Percentiles rank a stretch among this genome's conserved stretches.
Conservation (phyloP, 1,140 invertebrate species). For the Belonocnema kinseyi region DNA sequence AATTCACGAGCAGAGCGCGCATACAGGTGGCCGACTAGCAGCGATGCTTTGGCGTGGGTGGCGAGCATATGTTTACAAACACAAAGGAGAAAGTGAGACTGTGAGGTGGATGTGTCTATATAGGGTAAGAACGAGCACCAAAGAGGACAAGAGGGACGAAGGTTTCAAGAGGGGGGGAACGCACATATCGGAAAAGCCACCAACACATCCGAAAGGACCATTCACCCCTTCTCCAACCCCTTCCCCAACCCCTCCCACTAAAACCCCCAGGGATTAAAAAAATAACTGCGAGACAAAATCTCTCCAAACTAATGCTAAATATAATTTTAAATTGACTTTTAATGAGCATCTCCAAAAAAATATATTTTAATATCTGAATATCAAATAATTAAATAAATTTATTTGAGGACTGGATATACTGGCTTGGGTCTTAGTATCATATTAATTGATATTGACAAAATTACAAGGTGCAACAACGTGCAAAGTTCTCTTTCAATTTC, state of each 20-base stretch:
- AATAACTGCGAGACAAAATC: not conserved
- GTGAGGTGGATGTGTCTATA: constrained; percentile 40
- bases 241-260: constrained; percentile 1
- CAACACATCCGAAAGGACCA: constrained; percentile 50
- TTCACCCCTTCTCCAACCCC: not conserved
- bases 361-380: too few species aligned
- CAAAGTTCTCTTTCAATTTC: not conserved
- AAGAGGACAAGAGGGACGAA: constrained; percentile 50
- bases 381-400: too few species aligned
- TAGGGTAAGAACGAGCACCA: constrained; percentile 48
- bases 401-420: too few species aligned
- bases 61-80: constrained; percentile 60
- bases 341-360: too few species aligned
- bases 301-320: not conserved
- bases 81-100: constrained; percentile 44
- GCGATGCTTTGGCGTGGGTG: constrained; percentile 52
- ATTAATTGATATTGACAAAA: not conserved
- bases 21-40: constrained; percentile 74
- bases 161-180: constrained; percentile 48
- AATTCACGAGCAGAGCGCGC: constrained; percentile 68
- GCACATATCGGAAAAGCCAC: constrained; percentile 61
- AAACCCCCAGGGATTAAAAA: not conserved
- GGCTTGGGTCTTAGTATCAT: too few species aligned
- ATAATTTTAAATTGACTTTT: not conserved
- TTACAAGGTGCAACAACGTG: not conserved